Evolutionary conservation across 2,113 vertebrate genomes (phyloP).

Genomic region (Delphinus delphis): DNA sequence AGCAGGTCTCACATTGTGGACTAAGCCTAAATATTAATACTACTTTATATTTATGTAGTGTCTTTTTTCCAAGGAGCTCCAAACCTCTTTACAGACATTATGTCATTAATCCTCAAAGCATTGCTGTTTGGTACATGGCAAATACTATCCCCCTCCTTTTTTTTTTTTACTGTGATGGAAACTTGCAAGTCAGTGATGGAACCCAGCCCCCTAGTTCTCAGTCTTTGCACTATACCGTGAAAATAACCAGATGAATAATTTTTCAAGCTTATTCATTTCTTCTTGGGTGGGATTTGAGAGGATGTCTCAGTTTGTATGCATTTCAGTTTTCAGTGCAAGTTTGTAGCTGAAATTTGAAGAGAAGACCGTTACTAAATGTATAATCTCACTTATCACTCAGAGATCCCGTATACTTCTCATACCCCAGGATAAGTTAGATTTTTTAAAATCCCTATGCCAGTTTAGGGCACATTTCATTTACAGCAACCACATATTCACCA

Average conservation of each 20-base stretch:
- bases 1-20: slow-evolving; percentile 74
- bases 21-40: slow-evolving; percentile 78
- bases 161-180: slow-evolving; percentile 69
- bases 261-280: slow-evolving; percentile 42
- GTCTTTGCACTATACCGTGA: slow-evolving; percentile 39
- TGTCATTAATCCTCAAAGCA: slow-evolving; percentile 80
- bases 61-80: slow-evolving; percentile 75
- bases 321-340: slow-evolving; percentile 30
- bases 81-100: slow-evolving; percentile 78
- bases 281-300: slow-evolving; percentile 60
- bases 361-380: not conserved
- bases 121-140: slow-evolving; percentile 68
- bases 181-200: slow-evolving; percentile 69
- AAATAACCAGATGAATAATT: slow-evolving; percentile 36
- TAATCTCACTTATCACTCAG: not conserved
- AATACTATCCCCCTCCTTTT: slow-evolving; percentile 54
- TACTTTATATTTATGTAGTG: slow-evolving; percentile 75
- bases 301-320: not conserved
- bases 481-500: slow-evolving; percentile 11
- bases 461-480: not conserved
- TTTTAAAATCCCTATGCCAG: not conserved
- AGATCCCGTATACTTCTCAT: not conserved
- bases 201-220: slow-evolving; percentile 53
- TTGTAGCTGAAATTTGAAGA: slow-evolving; percentile 37
- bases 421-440: not conserved